These are phyloP conservation scores for Antigone vipio DNA, from an alignment of 2,113 vertebrate genomes.

Conservation along the genomic window DNA sequence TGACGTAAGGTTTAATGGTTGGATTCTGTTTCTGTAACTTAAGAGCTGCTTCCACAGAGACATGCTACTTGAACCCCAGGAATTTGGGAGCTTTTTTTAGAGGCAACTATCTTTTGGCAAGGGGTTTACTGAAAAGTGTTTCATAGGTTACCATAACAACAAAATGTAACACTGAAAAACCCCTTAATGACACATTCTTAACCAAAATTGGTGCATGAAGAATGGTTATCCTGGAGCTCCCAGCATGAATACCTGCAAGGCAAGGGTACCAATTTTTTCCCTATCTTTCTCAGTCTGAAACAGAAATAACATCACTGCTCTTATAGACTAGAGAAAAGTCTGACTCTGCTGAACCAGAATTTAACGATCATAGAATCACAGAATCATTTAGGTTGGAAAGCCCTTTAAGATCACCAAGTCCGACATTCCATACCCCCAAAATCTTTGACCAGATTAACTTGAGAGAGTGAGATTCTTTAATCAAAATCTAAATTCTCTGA, in stretches of 20 bases:
- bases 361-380: neutral
- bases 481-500: neutral
- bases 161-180: neutral
- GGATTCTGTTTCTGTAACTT: neutral
- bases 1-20: neutral
- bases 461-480: neutral
- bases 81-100: neutral
- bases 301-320: neutral
- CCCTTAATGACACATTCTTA: neutral
- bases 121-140: neutral
- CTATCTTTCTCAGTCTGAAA: neutral
- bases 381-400: neutral
- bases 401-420: neutral
- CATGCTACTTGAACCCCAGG: neutral
- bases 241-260: neutral
- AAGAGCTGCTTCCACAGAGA: neutral
- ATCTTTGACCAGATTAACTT: neutral
- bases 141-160: slow-evolving; percentile 42
- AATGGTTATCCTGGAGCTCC: neutral
- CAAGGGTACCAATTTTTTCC: neutral
- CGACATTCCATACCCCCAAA: neutral
- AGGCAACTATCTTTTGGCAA: neutral
- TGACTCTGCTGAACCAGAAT: neutral
- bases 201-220: neutral
- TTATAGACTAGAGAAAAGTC: neutral